Percentiles rank a stretch among this genome's conserved stretches.
phyloP scores from a whole-genome alignment of 2,888 invertebrate species.

The Poecilobothrus nobilitatus region DNA sequence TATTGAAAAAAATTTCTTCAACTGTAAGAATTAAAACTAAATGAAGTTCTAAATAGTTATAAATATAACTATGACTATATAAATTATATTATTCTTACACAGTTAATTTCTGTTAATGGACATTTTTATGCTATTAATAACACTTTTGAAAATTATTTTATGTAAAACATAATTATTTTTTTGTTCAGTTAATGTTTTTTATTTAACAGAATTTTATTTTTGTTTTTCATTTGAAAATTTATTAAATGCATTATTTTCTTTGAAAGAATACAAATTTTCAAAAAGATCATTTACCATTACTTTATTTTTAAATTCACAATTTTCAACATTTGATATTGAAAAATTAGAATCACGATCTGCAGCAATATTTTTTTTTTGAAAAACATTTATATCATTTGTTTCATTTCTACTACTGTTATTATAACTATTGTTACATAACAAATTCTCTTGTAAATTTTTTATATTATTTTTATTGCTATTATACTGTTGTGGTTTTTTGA shows the following conservation, averaged over 20 bases:
- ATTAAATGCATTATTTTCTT: constrained; percentile 1
- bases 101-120: too few species aligned
- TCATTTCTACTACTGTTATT: background rate
- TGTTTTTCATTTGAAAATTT: background rate
- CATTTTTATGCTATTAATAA: too few species aligned
- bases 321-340: background rate
- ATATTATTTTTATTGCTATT: constrained; percentile 17
- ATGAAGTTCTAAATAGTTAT: too few species aligned
- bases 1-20: too few species aligned
- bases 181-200: background rate
- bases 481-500: constrained; percentile 5
- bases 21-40: too few species aligned
- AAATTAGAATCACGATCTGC: background rate
- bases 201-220: background rate
- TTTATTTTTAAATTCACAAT: background rate
- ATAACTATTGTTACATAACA: background rate
- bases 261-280: background rate
- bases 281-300: background rate
- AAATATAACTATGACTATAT: too few species aligned
- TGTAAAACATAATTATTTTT: too few species aligned
- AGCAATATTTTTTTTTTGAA: background rate
- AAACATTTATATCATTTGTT: background rate
- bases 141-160: too few species aligned
- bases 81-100: too few species aligned
- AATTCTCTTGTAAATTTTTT: constrained; percentile 17